phyloP scores from a whole-genome alignment of 64 coral and sea anemone genomes.

The Porites lutea region DNA sequence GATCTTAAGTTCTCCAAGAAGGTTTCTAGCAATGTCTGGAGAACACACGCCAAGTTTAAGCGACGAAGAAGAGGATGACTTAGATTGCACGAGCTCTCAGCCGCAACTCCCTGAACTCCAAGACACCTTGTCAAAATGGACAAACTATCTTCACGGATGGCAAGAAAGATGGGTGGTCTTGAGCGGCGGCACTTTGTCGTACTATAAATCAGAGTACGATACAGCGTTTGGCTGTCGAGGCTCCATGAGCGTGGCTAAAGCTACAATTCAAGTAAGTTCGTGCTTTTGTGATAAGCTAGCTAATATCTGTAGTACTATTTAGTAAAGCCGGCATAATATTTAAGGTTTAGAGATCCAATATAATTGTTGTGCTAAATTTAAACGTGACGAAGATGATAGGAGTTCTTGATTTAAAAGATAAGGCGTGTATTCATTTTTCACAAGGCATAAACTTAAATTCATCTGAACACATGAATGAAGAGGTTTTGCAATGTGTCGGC shows the following conservation, averaged over 20 bases:
- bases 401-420: constrained; percentile 1
- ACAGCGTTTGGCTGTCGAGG: constrained; percentile 97
- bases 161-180: constrained; percentile 98
- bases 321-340: too few relatives aligned
- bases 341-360: constrained; percentile 1
- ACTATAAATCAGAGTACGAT: constrained; percentile 97
- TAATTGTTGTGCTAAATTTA: neutral
- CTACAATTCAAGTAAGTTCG: constrained; percentile 82
- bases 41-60: constrained; percentile 95
- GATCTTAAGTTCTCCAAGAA: neutral
- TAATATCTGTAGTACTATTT: neutral
- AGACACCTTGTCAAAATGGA: constrained; percentile 99
- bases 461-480: neutral
- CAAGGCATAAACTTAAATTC: neutral
- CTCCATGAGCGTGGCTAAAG: constrained; percentile 94
- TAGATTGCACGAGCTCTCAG: constrained; percentile 63
- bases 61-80: constrained; percentile 91
- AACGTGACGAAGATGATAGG: neutral
- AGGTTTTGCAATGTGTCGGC: neutral
- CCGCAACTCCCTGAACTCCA: constrained; percentile 82
- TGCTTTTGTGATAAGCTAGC: neutral
- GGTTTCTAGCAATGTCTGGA: constrained; percentile 75
- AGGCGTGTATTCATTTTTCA: neutral
- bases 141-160: constrained; percentile 99
- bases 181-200: constrained; percentile 89